Evolutionary conservation across 1,140 invertebrate genomes (phyloP).

Genomic region (Neodiprion fabricii): DNA sequence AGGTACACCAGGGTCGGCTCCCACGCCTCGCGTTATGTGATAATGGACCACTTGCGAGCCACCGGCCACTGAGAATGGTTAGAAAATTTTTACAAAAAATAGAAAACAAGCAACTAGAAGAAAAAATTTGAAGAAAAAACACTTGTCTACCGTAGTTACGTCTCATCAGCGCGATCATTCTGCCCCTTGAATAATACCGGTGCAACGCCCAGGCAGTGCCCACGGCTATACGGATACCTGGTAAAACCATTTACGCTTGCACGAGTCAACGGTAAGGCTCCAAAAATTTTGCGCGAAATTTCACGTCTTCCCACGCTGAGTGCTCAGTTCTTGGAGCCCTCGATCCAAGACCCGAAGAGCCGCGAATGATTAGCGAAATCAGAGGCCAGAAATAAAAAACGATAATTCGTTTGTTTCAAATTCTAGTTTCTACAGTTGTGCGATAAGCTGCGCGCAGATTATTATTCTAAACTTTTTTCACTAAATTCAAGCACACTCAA

Average conservation of each 20-base stretch:
- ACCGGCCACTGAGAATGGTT: neutral
- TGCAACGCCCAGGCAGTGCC: neutral
- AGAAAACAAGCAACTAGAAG: neutral
- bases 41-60: slow-evolving; percentile 6
- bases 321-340: neutral
- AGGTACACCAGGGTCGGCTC: neutral
- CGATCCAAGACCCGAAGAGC: neutral
- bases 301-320: neutral
- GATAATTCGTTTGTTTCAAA: no score
- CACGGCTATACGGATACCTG: neutral
- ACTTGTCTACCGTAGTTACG: neutral
- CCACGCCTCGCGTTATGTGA: slow-evolving; percentile 14
- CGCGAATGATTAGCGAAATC: no score
- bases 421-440: no score
- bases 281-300: neutral
- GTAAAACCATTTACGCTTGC: neutral
- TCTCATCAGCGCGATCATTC: neutral
- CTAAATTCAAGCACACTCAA: no score
- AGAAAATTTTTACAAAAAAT: no score
- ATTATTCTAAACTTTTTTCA: no score
- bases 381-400: no score
- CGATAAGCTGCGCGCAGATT: no score
- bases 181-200: slow-evolving; percentile 1
- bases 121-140: neutral
- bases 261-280: neutral